Conservation (phyloP, 2,888 invertebrate species). For the Hesperia comma region DNA sequence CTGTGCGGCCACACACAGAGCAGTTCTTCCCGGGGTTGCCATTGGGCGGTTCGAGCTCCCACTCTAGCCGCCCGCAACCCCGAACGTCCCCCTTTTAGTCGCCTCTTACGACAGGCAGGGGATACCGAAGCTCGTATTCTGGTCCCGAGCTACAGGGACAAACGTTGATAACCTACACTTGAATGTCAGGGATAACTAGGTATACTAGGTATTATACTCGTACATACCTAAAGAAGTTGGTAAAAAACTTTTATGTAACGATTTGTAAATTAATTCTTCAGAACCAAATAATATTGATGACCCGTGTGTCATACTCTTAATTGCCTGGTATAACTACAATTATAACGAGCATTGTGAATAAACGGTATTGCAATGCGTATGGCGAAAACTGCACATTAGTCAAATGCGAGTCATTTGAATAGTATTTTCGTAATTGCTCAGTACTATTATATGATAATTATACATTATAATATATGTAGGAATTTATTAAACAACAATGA, state of each 20-base stretch:
- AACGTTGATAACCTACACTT: neutral
- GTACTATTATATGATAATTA: neutral
- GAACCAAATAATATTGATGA: neutral
- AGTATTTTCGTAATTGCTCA: conserved; percentile 13
- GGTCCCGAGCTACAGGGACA: no score
- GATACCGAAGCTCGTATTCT: no score
- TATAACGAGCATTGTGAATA: conserved; percentile 17
- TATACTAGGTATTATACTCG: no score
- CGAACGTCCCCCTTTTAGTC: no score
- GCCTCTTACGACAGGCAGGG: no score
- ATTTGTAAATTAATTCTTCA: neutral
- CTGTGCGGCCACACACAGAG: no score
- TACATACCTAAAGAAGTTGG: neutral
- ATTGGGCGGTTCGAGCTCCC: no score
- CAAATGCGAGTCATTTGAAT: conserved; percentile 27
- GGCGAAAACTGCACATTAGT: conserved; percentile 26
- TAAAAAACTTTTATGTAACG: neutral
- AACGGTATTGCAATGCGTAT: conserved; percentile 9
- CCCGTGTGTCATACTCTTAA: conserved; percentile 11
- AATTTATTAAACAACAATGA: no score
- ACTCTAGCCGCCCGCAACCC: no score
- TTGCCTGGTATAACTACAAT: conserved; percentile 19
- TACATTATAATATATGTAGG: no score
- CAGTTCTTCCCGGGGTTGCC: no score
- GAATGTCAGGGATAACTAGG: neutral